Percentiles rank a stretch among this genome's conserved stretches.
These are phyloP conservation scores for Pomacea canaliculata DNA, from an alignment of 2,888 invertebrate genomes.

Conservation along the genomic window DNA sequence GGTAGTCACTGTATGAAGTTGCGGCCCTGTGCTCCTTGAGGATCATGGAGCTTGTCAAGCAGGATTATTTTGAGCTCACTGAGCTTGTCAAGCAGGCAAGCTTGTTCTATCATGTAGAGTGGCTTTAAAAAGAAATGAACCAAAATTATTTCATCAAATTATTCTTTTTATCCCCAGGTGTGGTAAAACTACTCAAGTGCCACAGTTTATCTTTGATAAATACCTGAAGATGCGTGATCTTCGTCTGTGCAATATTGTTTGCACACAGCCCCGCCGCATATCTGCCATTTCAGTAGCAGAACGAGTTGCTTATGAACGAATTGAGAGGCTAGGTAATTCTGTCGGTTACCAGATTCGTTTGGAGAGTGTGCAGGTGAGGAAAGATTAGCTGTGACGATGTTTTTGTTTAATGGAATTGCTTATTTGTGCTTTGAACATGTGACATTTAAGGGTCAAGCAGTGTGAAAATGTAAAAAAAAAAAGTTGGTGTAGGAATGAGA, in stretches of 20 bases:
- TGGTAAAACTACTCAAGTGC: conserved; percentile 75
- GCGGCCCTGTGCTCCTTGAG: too few relatives aligned
- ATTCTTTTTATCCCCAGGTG: conserved; percentile 45
- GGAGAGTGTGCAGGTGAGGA: conserved; percentile 72
- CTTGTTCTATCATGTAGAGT: too few relatives aligned
- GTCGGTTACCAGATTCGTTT: conserved; percentile 83
- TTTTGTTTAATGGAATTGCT: not conserved
- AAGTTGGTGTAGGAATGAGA: too few relatives aligned
- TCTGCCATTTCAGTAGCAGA: conserved; percentile 89
- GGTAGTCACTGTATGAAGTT: too few relatives aligned
- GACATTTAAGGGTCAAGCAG: too few relatives aligned
- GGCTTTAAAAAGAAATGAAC: too few relatives aligned
- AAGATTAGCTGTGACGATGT: not conserved
- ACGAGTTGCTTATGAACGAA: conserved; percentile 87
- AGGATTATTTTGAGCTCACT: too few relatives aligned
- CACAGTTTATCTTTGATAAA: conserved; percentile 88
- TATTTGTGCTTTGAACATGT: too few relatives aligned
- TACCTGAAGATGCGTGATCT: conserved; percentile 73
- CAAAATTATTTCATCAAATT: too few relatives aligned
- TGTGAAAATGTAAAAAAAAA: too few relatives aligned
- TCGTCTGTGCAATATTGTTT: conserved; percentile 59
- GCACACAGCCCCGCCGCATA: conserved; percentile 85
- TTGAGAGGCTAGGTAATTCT: conserved; percentile 74
- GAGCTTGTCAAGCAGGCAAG: too few relatives aligned
- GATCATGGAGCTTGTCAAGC: too few relatives aligned